Evolutionary conservation across 1,140 invertebrate genomes (phyloP), one percentile per base, ranked within the genome.

Genomic region (Hormaphis cornu): DNA sequence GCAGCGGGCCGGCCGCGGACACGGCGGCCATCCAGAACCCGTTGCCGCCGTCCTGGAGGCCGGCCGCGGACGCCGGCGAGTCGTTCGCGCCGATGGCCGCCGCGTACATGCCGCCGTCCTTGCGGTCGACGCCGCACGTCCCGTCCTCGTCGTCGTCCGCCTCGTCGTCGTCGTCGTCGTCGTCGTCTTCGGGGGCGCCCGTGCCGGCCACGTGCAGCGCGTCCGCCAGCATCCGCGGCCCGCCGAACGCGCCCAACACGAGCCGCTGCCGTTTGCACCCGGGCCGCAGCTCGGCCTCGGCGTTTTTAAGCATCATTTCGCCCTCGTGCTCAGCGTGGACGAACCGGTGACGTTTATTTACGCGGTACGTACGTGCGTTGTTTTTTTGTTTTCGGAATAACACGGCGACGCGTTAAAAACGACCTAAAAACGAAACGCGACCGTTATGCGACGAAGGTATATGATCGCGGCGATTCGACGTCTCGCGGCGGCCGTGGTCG

Each of bases 21-120:
- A 81, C 81, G 73, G 79, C 80, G 74, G 79, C 80, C 80, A 81
- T 80, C 82, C 82, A 83, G 77, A 79, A 82, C 74, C 81, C 78
- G 69, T 76, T 79, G 70, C 79, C 80, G 70, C 79, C 54, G 46
- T 52, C 44, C 22, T 71, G 61, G 18, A 66, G 44, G 33, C 61
- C 42, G 63, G 69, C 53, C 8, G 44, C 48, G 44, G 33, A 30
- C 48, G 24, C 33, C 26, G 56, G 59, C 26, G 69, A 69, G 16
- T 50, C 30, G 37, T 70, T 70, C 70, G 50, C 50, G 61, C 24
- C 44, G 37, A 42, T 70, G 16, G 56, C 56, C 14, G 22, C 58
- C 69, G 59, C 53, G 44, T 35, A 70, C 37, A 59, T 63, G 61
- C 24, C 37, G 61, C 24, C 71, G 24, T 66, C 71, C 37, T 72